Evolutionary conservation across 2,888 invertebrate species (phyloP), one percentile per base, ranked within the genome.

Genomic region (Philopedon plagiatum): DNA sequence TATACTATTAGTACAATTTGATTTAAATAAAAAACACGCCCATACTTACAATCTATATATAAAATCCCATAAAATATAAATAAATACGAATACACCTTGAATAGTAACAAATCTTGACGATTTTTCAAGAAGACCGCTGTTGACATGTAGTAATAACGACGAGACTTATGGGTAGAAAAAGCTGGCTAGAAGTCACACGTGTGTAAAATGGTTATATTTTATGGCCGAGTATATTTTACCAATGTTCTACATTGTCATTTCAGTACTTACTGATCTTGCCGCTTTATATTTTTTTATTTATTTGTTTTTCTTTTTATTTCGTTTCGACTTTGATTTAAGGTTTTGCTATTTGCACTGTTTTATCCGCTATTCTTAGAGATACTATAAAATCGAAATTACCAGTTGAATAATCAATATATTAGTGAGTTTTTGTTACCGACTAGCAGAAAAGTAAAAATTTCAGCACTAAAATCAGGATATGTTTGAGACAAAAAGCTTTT

Each of bases 211-310:
- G 58, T 23, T 15, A 21, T 68, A 61, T 37, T 73, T 73, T 68
- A 73, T 29, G 64, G 71, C 49, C 54, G 54, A 61, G 56, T 46
- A 71, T 64, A 65, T 71, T 71, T 65, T 41, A 51, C 58, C 49
- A 37, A 39, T 21, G 49, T 58, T 65, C 37, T 71, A 71, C 71
- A 71, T 66, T 71, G 71, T 71, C 71, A 71, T 61, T 70, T 70
- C 64, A 63, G 32, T 57, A 57, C 29, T 18, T 46, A 63, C 34
- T 63, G 57, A 63, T 56, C 44, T 68, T 44, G 34, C 62, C 62
- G 62, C 62, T 32, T 8, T 21, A 11, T 11, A 26, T n/a, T 26
- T 26, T 23, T 26, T 54, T 18, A 29, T 29, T 41, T 41, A 15
- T 41, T 41, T 41, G 3, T 41, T 26, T 13, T 49, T 9, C 1